A percentile compares a stretch with the other conserved stretches of the same genome.
Conservation (phyloP, 2,113 vertebrate genomes). For the Heterocephalus glaber region DNA sequence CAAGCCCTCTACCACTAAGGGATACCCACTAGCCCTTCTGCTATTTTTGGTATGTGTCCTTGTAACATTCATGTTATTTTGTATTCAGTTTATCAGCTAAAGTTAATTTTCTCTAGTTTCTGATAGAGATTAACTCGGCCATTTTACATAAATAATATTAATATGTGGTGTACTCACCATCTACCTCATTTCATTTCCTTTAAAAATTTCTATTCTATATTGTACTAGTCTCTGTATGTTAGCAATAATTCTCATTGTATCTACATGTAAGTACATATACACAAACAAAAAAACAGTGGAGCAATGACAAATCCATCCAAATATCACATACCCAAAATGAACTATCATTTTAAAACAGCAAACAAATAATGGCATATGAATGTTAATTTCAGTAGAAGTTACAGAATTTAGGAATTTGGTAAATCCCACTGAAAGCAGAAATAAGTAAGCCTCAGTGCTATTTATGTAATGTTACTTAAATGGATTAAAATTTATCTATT, state of each 20-base stretch:
- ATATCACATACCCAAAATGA: not conserved
- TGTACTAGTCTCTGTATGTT: not conserved
- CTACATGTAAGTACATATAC: not conserved
- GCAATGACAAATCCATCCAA: not conserved
- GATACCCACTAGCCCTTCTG: not conserved
- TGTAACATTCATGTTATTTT: not conserved
- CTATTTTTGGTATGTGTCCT: not conserved
- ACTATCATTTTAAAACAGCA: not conserved
- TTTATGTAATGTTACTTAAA: not conserved
- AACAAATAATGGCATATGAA: not conserved
- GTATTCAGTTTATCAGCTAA: not conserved
- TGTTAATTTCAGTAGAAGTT: constrained; percentile 44
- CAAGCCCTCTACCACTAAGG: not conserved
- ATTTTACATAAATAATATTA: not conserved
- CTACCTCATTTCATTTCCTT: not conserved
- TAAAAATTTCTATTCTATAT: not conserved
- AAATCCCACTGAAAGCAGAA: not conserved
- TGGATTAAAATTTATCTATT: constrained; percentile 21
- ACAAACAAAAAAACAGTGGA: not conserved
- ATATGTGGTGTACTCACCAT: not conserved
- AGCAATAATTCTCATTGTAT: not conserved
- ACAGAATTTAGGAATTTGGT: not conserved
- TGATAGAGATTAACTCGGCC: not conserved
- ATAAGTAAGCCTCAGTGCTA: not conserved
- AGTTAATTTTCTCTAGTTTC: constrained; percentile 14